phyloP scores from a whole-genome alignment of 2,113 vertebrate species.

The Hippocampus comes region DNA sequence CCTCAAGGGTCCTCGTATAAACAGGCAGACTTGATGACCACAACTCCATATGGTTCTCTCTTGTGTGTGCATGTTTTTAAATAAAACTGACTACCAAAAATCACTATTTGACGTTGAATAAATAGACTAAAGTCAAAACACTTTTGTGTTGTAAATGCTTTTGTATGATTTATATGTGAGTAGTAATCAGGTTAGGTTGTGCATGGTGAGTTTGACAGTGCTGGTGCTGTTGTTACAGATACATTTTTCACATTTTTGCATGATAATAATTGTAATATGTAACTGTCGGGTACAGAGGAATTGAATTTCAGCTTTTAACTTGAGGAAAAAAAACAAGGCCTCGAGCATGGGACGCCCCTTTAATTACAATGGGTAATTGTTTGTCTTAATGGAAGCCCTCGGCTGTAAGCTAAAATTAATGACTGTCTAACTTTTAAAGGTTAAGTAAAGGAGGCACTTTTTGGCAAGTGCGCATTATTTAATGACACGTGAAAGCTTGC shows the following conservation, averaged over 20 bases:
- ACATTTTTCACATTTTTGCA: not conserved
- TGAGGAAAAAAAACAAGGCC: not conserved
- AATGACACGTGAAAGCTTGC: slow-evolving; percentile 18
- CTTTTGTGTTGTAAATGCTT: not conserved
- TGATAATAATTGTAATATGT: not conserved
- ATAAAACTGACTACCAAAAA: not conserved
- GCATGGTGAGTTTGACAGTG: slow-evolving; percentile 12
- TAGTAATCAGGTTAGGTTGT: not conserved
- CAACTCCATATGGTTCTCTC: not conserved
- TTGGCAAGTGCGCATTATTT: slow-evolving; percentile 10
- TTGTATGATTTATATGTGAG: not conserved
- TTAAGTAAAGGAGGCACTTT: not conserved
- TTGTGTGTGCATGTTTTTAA: not conserved
- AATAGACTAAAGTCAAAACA: not conserved
- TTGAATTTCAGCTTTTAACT: not conserved
- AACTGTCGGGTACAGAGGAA: not conserved
- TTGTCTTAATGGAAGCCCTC: slow-evolving; percentile 10
- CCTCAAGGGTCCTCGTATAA: no score
- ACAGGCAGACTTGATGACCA: not conserved
- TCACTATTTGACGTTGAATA: not conserved
- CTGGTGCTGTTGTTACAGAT: not conserved
- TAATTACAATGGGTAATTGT: slow-evolving; percentile 4
- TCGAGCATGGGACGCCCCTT: not conserved
- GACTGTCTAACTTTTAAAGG: slow-evolving; percentile 3
- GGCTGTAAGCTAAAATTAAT: slow-evolving; percentile 1